Conservation (phyloP, 2,797 vertebrate species). For the Anniella stebbinsi region DNA sequence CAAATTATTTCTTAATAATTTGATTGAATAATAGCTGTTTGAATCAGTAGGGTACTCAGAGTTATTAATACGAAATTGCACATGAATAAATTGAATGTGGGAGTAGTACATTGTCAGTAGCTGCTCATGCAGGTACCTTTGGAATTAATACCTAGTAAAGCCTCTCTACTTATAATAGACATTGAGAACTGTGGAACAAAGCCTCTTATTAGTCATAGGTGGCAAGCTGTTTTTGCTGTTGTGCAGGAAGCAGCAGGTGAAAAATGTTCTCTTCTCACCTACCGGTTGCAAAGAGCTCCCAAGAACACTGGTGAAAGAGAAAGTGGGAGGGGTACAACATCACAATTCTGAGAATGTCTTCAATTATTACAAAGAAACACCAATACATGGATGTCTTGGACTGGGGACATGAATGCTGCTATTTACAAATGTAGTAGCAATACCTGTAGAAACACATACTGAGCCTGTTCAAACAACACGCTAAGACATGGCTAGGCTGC, state of each 20-base stretch:
- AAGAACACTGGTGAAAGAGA: neutral
- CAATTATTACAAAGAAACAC: neutral
- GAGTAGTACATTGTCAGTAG: constrained; percentile 4
- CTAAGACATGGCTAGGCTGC: too few species aligned
- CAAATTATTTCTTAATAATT: constrained; percentile 44
- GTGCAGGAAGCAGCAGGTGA: neutral
- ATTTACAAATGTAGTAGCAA: neutral
- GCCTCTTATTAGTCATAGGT: constrained; percentile 4
- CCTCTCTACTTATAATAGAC: neutral
- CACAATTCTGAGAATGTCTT: neutral
- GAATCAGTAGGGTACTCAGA: neutral
- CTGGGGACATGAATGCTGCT: too few species aligned
- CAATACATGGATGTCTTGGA: neutral
- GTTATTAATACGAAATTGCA: constrained; percentile 4
- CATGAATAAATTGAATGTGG: neutral
- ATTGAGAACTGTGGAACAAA: constrained; percentile 1
- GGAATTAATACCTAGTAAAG: neutral
- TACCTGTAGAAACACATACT: neutral
- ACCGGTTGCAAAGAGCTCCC: neutral
- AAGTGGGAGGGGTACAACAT: neutral
- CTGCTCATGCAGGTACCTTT: neutral
- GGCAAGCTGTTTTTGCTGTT: neutral
- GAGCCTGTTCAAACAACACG: too few species aligned
- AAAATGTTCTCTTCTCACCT: neutral
- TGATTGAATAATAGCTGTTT: constrained; percentile 11